Conservation (phyloP, 2,113 vertebrate genomes). For the Ictidomys tridecemlineatus region DNA sequence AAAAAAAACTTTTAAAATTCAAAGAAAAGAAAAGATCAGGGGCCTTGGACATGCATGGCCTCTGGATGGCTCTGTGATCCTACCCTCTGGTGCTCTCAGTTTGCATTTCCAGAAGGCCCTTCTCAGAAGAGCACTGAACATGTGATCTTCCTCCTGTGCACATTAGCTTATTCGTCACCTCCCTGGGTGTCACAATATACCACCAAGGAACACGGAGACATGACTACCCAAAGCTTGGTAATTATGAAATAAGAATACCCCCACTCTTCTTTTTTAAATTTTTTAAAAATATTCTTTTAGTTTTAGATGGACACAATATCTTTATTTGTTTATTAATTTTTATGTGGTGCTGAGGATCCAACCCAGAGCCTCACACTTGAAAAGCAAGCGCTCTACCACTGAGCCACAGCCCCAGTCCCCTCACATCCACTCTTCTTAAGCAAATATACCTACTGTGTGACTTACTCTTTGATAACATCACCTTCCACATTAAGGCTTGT, state of each 20-base stretch:
- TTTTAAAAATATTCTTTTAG: too few relatives aligned
- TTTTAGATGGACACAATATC: too few relatives aligned
- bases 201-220: not conserved
- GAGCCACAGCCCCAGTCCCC: too few relatives aligned
- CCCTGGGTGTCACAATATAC: not conserved
- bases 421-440: not conserved
- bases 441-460: not conserved
- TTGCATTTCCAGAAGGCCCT: not conserved
- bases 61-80: not conserved
- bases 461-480: not conserved
- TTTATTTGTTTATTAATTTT: too few relatives aligned
- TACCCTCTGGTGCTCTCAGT: not conserved
- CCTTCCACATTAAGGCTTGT: not conserved
- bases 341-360: too few relatives aligned
- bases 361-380: too few relatives aligned
- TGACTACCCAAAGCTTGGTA: not conserved
- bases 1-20: too few relatives aligned
- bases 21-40: not conserved
- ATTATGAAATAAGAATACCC: not conserved
- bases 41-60: not conserved
- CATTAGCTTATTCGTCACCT: not conserved
- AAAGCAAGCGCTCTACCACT: too few relatives aligned
- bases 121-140: not conserved
- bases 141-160: not conserved
- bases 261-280: not conserved